Percentiles rank a stretch among this genome's conserved stretches.
phyloP scores from a whole-genome alignment of 2,113 vertebrate genomes.

The Chinchilla lanigera region DNA sequence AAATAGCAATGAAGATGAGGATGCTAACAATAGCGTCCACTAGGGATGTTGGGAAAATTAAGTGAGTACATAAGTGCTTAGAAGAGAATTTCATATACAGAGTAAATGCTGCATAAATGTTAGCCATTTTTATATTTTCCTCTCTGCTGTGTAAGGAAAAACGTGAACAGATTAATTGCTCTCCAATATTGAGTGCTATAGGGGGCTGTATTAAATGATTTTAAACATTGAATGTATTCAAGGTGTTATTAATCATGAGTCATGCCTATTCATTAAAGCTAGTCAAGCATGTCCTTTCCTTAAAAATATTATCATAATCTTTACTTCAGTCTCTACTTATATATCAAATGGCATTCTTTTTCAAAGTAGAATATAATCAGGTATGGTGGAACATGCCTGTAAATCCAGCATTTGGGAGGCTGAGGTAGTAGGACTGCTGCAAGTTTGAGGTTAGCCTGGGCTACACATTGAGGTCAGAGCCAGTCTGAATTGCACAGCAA shows the following conservation, averaged over 20 bases:
- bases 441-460: not conserved
- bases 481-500: not conserved
- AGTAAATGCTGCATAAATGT: not conserved
- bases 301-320: slow-evolving; percentile 55
- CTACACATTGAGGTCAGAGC: not conserved
- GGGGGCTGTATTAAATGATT: slow-evolving; percentile 4
- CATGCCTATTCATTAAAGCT: slow-evolving; percentile 38
- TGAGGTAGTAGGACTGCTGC: not conserved
- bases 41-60: not conserved
- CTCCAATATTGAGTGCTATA: not conserved
- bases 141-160: not conserved
- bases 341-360: slow-evolving; percentile 14
- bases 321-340: slow-evolving; percentile 46
- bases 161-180: slow-evolving; percentile 17
- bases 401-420: not conserved
- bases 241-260: not conserved
- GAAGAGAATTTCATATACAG: not conserved
- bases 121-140: slow-evolving; percentile 18
- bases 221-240: slow-evolving; percentile 19
- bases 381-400: not conserved
- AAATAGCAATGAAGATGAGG: not conserved
- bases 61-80: not conserved
- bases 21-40: not conserved
- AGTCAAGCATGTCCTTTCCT: slow-evolving; percentile 29
- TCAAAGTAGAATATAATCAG: not conserved